Percentiles rank a stretch among this genome's conserved stretches.
phyloP scores from a whole-genome alignment of 2,113 vertebrate genomes.

The Rhynchomys soricoides region DNA sequence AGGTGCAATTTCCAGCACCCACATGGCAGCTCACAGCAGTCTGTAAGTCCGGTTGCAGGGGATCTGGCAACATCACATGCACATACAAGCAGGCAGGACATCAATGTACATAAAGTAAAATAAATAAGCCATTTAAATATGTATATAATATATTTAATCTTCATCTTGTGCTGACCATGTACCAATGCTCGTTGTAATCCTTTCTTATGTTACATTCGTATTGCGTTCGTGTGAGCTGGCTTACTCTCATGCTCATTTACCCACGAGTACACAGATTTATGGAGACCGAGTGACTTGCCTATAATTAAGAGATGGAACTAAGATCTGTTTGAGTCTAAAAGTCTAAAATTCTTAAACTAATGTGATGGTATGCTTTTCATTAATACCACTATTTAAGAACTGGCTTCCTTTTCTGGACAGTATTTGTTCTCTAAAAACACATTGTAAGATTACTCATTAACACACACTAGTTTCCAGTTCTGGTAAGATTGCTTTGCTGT shows the following conservation, averaged over 20 bases:
- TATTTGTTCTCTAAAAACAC: conserved; percentile 30
- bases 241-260: not conserved
- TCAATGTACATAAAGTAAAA: too few species aligned
- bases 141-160: not conserved
- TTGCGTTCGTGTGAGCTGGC: not conserved
- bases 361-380: not conserved
- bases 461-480: conserved; percentile 2
- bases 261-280: conserved; percentile 15
- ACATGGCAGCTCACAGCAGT: too few species aligned
- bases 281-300: not conserved
- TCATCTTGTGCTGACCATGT: not conserved
- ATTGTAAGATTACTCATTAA: conserved; percentile 37
- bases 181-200: not conserved
- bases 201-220: not conserved
- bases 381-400: conserved; percentile 3
- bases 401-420: not conserved
- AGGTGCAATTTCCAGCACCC: too few species aligned
- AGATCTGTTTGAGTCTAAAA: not conserved
- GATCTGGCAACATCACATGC: too few species aligned
- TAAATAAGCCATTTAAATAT: too few species aligned
- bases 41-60: too few species aligned
- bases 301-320: conserved; percentile 24
- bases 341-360: not conserved
- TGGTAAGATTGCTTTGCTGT: conserved; percentile 5
- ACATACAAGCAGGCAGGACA: too few species aligned